Evolutionary conservation across 2,888 invertebrate species (phyloP), one percentile per base, ranked within the genome.

Genomic region (Psococerastis gibbosa): DNA sequence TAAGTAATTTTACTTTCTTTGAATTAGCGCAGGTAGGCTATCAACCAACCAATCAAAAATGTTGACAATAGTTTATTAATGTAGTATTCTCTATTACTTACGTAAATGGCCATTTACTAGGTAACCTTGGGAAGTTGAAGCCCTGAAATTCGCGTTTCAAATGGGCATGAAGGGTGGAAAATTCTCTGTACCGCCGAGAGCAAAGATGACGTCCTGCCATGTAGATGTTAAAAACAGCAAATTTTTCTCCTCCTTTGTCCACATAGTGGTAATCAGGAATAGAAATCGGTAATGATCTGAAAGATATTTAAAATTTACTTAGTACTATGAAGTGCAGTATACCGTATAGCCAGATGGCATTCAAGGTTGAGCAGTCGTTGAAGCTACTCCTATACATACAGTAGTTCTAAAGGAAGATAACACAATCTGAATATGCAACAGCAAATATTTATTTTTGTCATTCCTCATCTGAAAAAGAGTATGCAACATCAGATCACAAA

Each of bases 201-300:
- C 98, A 98, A 43, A 98, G 68, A 60, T 97, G 97, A 27, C 97
- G 68, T 0, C 97, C 97, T 4, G 98, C 97, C 95, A 98, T 97
- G 63, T 98, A 94, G 49, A 98, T 94, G 60, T 97, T 97, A 66
- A 88, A 98, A 3, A 73, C 91, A 52, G 94, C 91, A 66, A 78
- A 95, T 52, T 85, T 78, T 55, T 95, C 85, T 43, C 87, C 87
- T 52, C 78, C 77, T 52, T 83, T 68, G 59, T 88, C 87, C 49
- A 88, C 73, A 49, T 83, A 78, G 55, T 89, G 83, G 63, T 94
- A 97, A 67, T 95, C 94, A 31, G 98, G 98, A 55, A 98, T 82
- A 23, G 54, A 54, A 31, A 55, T 54, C 5, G 55, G 55, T 44
- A 55, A 49, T 27, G 54, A 54, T 42, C 38, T 38, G 11, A 9